These are phyloP conservation scores for Nestor notabilis DNA, from an alignment of 2,113 vertebrate genomes.

Conservation along the genomic window DNA sequence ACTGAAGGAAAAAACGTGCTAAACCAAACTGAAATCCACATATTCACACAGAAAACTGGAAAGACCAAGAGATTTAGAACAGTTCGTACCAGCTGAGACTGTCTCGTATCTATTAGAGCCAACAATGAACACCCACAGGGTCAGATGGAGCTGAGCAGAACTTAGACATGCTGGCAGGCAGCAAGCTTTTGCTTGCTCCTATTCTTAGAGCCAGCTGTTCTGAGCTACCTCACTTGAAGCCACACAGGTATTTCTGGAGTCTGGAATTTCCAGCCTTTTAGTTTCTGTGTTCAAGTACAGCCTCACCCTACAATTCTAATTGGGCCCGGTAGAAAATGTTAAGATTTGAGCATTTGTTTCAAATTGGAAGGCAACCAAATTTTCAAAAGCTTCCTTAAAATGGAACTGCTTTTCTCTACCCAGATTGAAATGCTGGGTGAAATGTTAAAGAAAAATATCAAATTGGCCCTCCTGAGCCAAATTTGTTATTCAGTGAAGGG, in stretches of 20 bases:
- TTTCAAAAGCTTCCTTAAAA: conserved; percentile 37
- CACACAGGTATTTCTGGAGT: neutral
- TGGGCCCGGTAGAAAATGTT: neutral
- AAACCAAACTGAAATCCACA: neutral
- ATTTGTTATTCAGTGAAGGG: neutral
- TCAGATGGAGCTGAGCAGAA: neutral
- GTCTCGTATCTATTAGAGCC: neutral
- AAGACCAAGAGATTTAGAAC: neutral
- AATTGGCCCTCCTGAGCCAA: neutral
- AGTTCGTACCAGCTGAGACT: neutral
- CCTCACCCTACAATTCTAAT: neutral
- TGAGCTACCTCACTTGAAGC: neutral
- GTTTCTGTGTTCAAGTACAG: neutral
- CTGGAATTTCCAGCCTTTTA: neutral
- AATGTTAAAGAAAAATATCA: neutral
- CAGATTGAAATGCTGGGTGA: neutral
- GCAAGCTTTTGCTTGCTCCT: neutral
- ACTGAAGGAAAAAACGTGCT: neutral
- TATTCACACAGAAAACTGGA: neutral
- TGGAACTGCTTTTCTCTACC: neutral
- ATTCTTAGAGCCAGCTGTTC: neutral
- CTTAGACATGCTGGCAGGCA: neutral
- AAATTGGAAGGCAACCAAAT: conserved; percentile 2
- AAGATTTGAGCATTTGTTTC: conserved; percentile 31
- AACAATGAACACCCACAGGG: neutral